A percentile compares a stretch with the other conserved stretches of the same genome.
Conservation (phyloP, 2,888 invertebrate genomes). For the Catotricha subobsoleta region DNA sequence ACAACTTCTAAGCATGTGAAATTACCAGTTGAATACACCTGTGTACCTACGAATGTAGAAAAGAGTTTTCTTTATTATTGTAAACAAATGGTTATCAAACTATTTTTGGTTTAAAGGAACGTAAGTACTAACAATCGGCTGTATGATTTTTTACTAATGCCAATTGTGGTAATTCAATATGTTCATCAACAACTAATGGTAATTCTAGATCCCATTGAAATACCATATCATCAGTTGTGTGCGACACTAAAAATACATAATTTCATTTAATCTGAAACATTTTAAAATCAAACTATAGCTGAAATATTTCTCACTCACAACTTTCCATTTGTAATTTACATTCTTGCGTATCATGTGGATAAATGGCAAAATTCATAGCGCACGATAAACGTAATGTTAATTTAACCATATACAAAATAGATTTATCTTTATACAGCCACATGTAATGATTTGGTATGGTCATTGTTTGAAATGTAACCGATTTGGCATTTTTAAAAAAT, state of each 20-base stretch:
- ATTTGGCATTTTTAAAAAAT: conserved; percentile 86
- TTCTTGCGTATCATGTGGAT: conserved; percentile 87
- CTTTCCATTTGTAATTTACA: conserved; percentile 91
- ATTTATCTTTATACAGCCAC: conserved; percentile 76
- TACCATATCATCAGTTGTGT: conserved; percentile 84
- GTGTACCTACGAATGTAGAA: conserved; percentile 33
- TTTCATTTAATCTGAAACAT: not conserved
- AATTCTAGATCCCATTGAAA: conserved; percentile 88
- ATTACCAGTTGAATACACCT: conserved; percentile 83
- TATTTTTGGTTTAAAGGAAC: conserved; percentile 6
- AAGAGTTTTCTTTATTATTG: not conserved
- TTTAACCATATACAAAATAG: conserved; percentile 76
- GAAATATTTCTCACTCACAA: conserved; percentile 39
- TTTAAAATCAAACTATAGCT: not conserved
- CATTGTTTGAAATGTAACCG: conserved; percentile 87
- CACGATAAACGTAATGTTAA: conserved; percentile 75
- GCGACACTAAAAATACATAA: conserved; percentile 48
- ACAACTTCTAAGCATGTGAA: conserved; percentile 84
- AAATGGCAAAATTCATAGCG: conserved; percentile 87
- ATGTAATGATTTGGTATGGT: conserved; percentile 88
- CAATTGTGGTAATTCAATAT: conserved; percentile 79
- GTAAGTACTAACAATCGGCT: conserved; percentile 45
- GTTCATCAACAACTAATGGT: conserved; percentile 72
- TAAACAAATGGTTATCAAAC: not conserved
- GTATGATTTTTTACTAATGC: conserved; percentile 70